Evolutionary conservation across 2,113 vertebrate species (phyloP).

Genomic region (Periophthalmus modestus): DNA sequence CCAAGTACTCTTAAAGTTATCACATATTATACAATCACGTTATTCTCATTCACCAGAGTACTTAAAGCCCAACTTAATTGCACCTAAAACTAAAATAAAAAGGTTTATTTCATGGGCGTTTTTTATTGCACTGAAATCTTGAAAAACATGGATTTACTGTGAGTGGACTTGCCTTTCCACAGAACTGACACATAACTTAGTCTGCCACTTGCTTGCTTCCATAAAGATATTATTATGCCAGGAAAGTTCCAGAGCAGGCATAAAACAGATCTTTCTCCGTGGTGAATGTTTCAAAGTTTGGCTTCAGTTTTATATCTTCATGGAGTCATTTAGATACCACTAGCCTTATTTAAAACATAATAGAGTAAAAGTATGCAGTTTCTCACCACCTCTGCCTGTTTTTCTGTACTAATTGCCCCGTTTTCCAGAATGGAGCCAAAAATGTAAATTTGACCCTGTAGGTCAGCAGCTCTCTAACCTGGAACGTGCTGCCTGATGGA

Average conservation of each 20-base stretch:
- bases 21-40: too few species aligned
- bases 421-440: conserved; percentile 33
- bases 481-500: conserved; percentile 18
- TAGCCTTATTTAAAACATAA: not conserved
- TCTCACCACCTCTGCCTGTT: not conserved
- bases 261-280: not conserved
- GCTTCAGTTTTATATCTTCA: too few species aligned
- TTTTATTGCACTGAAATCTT: too few species aligned
- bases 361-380: not conserved
- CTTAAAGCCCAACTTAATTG: too few species aligned
- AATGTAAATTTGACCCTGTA: conserved; percentile 39
- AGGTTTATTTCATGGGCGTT: too few species aligned
- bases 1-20: not conserved
- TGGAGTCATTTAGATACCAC: too few species aligned
- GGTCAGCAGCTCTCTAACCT: conserved; percentile 27
- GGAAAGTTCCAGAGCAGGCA: not conserved
- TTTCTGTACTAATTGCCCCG: conserved; percentile 2
- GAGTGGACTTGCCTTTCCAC: too few species aligned
- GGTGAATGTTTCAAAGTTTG: not conserved
- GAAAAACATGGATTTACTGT: too few species aligned
- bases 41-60: too few species aligned
- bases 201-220: not conserved
- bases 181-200: too few species aligned
- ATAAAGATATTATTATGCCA: not conserved
- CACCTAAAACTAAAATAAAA: too few species aligned